Base-by-base conservation (phyloP, 2,888 invertebrate genomes). In the Slavum lentiscoides region DNA sequence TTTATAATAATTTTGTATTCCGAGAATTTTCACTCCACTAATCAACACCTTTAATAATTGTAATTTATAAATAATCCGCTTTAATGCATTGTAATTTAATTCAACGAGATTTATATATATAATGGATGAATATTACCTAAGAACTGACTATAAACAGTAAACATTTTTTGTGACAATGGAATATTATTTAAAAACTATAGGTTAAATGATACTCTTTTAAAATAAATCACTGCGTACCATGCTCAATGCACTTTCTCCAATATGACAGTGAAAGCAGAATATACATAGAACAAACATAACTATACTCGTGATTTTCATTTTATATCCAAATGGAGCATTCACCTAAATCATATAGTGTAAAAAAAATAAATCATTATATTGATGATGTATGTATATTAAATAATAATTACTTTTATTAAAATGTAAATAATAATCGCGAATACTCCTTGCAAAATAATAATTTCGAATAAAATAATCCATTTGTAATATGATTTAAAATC, bases 401-500 rank as follows among this genome's bases (percentile, higher is more conserved):
- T 15, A 3, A 9, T n/a, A 43, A 43, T 66, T 66, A 66, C 7
- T 7, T 53, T 68, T 53, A 13, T 62, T 13, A 62, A 30, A 53
- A 53, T 53, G 4, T 53, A 68, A 30, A 53, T 53, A 17, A 8
- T 17, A 9, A 13, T 58, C 5, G 70, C 55, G 5, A 70, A 37
- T 58, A 70, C n/a, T 11, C 9, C n/a, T 58, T 70, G 70, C 19
- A 58, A 37, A 1, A 15, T 15, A 21, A 70, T 37, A 0, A 37
- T 53, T 37, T 70, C 70, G 19, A 70, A 13, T 13, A 70, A 58
- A 6, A 70, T n/a, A 5, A 70, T 58, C 70, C 70, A 70, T 8
- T 70, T 70, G 58, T 58, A 70, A 17, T 58, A 70, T 9, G 70
- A 70, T 15, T 39, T 70, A 13, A 58, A 70, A 70, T 58, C 55